Conservation (phyloP, 2,113 vertebrate genomes). For the Channa maculata region DNA sequence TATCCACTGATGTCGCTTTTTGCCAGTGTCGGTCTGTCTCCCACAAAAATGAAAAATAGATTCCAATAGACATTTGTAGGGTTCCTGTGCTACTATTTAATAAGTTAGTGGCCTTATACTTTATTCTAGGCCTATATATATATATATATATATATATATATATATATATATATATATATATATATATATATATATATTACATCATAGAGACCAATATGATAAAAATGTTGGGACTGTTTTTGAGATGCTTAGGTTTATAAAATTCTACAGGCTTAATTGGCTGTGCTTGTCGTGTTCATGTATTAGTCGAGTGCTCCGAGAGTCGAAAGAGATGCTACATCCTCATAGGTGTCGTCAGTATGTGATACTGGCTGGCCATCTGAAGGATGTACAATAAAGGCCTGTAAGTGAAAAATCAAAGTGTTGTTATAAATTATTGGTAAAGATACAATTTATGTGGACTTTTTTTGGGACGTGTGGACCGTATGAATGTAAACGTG, state of each 20-base stretch:
- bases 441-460: slow-evolving; percentile 14
- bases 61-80: not conserved
- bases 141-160: not conserved
- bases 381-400: not conserved
- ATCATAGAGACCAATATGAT: not conserved
- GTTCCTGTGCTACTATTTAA: not conserved
- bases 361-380: slow-evolving; percentile 23
- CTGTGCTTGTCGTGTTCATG: not conserved
- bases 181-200: not conserved
- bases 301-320: not conserved
- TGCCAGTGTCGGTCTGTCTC: slow-evolving; percentile 46
- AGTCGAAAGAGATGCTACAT: not conserved
- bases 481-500: slow-evolving; percentile 8
- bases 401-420: not conserved
- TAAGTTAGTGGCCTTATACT: slow-evolving; percentile 14
- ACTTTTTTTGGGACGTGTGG: slow-evolving; percentile 5
- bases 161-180: not conserved
- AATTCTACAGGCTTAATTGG: not conserved
- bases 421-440: not conserved
- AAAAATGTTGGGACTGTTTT: not conserved
- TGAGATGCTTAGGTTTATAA: not conserved
- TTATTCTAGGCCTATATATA: not conserved
- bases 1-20: slow-evolving; percentile 45
- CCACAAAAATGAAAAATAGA: not conserved
- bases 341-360: slow-evolving; percentile 17